Percentiles rank a stretch among this genome's conserved stretches.
Evolutionary conservation across 1,140 invertebrate genomes (phyloP).

Genomic region (Parasteatoda tepidariorum): DNA sequence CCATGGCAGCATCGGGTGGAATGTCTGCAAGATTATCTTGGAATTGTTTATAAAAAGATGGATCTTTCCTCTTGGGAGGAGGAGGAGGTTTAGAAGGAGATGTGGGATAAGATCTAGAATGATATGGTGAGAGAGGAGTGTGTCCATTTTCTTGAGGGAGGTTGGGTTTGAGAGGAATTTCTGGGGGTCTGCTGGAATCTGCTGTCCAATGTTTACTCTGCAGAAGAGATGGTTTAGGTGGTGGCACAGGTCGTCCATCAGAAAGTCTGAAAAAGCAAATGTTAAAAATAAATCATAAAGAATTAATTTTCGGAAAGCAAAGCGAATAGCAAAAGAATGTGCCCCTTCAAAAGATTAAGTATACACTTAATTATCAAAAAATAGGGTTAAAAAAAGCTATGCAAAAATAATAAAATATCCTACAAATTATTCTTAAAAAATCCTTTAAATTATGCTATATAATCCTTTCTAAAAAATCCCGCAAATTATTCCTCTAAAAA

Average conservation of each 20-base stretch:
- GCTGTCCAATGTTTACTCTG: conserved; percentile 5
- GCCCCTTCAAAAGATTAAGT: no score
- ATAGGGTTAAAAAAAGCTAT: no score
- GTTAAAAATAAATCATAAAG: no score
- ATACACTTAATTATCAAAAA: no score
- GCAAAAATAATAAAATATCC: no score
- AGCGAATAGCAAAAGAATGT: no score
- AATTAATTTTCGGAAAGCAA: no score
- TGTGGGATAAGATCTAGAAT: conserved; percentile 41
- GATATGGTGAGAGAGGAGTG: background rate
- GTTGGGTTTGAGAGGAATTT: background rate
- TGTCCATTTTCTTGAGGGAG: background rate
- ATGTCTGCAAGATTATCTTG: conserved; percentile 12
- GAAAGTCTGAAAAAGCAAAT: conserved; percentile 26
- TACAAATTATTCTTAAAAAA: no score
- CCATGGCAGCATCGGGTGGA: background rate
- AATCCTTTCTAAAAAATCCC: no score
- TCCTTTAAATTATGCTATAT: no score
- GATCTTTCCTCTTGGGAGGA: conserved; percentile 47
- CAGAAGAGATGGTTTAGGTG: conserved; percentile 61
- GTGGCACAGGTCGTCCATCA: conserved; percentile 62
- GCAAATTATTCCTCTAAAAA: no score
- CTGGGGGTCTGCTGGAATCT: background rate
- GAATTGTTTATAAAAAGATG: conserved; percentile 25
- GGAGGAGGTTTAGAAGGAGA: conserved; percentile 38